Evolutionary conservation across 2,113 vertebrate species (phyloP).

Genomic region (Bucco capensis): DNA sequence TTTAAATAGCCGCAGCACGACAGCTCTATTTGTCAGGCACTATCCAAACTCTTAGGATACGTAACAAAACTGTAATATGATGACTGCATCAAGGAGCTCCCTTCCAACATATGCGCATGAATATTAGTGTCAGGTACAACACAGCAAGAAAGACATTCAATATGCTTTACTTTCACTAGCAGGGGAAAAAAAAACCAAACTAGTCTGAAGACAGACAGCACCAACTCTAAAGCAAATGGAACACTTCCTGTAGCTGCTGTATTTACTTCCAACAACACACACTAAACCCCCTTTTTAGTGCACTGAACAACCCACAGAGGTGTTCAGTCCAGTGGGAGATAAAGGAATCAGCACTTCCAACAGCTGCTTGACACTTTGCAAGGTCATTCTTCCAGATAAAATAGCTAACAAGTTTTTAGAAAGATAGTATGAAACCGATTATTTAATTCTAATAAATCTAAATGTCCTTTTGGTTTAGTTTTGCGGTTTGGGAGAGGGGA

Average conservation of each 20-base stretch:
- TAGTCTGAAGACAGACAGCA: not conserved
- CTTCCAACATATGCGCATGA: slow-evolving; percentile 27
- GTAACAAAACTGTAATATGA: slow-evolving; percentile 3
- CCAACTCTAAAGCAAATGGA: not conserved
- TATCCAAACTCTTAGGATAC: not conserved
- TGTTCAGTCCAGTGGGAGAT: not conserved
- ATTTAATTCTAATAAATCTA: not conserved
- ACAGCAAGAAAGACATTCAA: not conserved
- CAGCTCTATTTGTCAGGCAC: not conserved
- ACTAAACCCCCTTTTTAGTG: not conserved
- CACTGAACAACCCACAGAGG: not conserved
- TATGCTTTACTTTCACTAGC: not conserved
- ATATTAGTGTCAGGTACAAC: not conserved
- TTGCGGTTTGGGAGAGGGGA: too few relatives aligned
- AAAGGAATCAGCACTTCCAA: not conserved
- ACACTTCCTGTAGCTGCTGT: not conserved
- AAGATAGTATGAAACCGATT: not conserved
- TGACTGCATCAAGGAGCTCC: slow-evolving; percentile 1
- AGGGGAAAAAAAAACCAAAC: not conserved
- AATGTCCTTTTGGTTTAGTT: not conserved
- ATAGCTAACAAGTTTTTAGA: not conserved
- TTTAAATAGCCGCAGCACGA: not conserved
- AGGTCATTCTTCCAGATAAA: not conserved
- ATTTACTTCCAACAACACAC: not conserved
- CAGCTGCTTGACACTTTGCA: not conserved